These are phyloP conservation scores for Leucophenga maculata DNA, from an alignment of 2,888 invertebrate species.

Conservation along the genomic window DNA sequence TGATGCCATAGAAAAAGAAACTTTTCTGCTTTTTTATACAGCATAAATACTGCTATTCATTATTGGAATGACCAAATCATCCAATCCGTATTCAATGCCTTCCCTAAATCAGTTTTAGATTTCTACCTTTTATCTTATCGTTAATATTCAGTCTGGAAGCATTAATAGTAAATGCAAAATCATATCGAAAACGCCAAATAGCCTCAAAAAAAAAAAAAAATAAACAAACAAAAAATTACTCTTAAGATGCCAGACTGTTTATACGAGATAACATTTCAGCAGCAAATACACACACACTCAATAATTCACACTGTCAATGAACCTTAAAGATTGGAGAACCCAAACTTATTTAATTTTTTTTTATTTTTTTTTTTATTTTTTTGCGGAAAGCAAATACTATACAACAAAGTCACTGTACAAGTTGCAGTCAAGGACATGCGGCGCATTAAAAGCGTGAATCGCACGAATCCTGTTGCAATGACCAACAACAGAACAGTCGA, in stretches of 20 bases:
- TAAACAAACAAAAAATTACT: constrained; percentile 1
- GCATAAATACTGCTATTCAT: too few relatives aligned
- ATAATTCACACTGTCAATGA: constrained; percentile 24
- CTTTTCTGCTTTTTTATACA: too few relatives aligned
- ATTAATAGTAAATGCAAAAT: neutral
- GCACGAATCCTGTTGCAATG: constrained; percentile 44
- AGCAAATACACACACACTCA: neutral
- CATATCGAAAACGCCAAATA: neutral
- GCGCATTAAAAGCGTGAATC: constrained; percentile 27
- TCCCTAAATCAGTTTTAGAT: too few relatives aligned
- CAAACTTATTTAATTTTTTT: too few relatives aligned
- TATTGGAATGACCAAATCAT: too few relatives aligned
- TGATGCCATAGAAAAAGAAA: too few relatives aligned
- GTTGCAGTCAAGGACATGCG: constrained; percentile 57
- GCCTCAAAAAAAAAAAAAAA: neutral
- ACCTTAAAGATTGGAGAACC: constrained; percentile 10
- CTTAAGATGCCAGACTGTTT: constrained; percentile 18
- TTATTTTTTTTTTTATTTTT: neutral
- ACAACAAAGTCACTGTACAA: constrained; percentile 3
- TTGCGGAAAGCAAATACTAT: constrained; percentile 16
- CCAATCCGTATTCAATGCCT: too few relatives aligned
- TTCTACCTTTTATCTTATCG: too few relatives aligned
- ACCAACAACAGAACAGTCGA: constrained; percentile 15
- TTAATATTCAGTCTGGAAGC: too few relatives aligned
- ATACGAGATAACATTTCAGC: constrained; percentile 3